Base-by-base conservation (phyloP, 2,797 vertebrate species). In the Molossus molossus region DNA sequence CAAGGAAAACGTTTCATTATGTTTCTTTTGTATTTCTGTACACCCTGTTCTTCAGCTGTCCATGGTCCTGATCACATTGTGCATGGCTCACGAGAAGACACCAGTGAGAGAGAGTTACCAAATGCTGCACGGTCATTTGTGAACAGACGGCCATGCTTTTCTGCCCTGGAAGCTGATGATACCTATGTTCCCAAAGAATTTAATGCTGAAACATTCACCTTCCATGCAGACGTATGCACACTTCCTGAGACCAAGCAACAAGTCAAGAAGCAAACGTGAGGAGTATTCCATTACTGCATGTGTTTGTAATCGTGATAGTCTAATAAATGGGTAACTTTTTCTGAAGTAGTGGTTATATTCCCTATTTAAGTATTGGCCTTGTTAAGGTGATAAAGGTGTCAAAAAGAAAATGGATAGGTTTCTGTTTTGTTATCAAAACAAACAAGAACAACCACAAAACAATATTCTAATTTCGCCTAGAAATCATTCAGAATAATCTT, bases 81-180 rank as follows among this genome's bases (percentile, higher is more conserved):
- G 98, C 23, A 89, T 50, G 91, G 83, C 73, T 7, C 98, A 98
- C 1, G 88, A 98, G 93, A 97, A 81, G 91, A 95, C 91, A 0
- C 98, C 98, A 1, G 77, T 98, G 11, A 98, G 97, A 98, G 0
- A 93, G 76, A 0, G 93, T 98, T 37, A 85, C 97, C 6, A 97
- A 97, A 1, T 98, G 98, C 97, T 98, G 98, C 97, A 93, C 96
- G 0, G 96, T 97, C 98, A 72, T 95, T 98, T 3, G 96, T 97
- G 1, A 3, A 87, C 70, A 97, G 82, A 69, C 96, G 97, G 5
- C 97, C 98, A 0, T 98, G 98, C 10, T 98, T 98, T 90, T 96
- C 94, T 18, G 81, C 92, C 37, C 53, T 98, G 91, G 57, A 77
- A 0, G 1, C 21, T 0, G 98, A 98, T 1, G 96, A 98, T 18